Evolutionary conservation across 2,113 vertebrate genomes (phyloP), one percentile per base, ranked within the genome.

Genomic region (Microcebus tavaratra): DNA sequence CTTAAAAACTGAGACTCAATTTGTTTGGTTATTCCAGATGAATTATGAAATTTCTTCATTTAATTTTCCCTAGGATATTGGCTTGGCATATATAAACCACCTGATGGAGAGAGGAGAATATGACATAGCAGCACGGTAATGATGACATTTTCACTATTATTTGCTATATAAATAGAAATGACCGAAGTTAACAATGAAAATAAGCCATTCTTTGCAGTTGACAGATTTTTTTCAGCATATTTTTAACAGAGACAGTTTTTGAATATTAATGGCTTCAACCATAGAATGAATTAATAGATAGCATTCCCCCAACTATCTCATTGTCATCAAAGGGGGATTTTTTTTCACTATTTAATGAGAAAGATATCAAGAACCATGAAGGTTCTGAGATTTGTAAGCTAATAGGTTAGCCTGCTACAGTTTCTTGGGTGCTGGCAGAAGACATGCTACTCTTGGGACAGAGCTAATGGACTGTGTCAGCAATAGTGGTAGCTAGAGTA

Each of bases 31-130:
- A 3, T 83, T 92, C 0, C 15, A 36, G 8, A 31, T 95, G 79
- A 73, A 92, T 95, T n/a, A 67, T 29, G 57, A 75, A 91, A 25
- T 65, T 92, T 88, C 82, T 96, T 76, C 8, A 1, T 96, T 97
- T 96, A 0, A 2, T 94, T 93, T 95, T 91, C 73, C 53, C 55
- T 90, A 99, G 99, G 99, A 99, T 93, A 99, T 99, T 45, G 99
- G 99, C 42, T 99, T 99, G 98, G 99, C 99, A 25, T 99, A 99
- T 97, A 99, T 99, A 98, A 99, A 99, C 97, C 99, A 99, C 96
- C 98, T 99, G 29, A 97, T 99, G 97, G 99, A 99, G 97, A 99
- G 98, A 97, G 98, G 99, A 95, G 99, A 99, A 27, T 99, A 99
- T 50, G 99, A 99, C 93, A 95, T 98, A 27, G 99, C 99, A 94